Conservation (phyloP, 2,888 invertebrate genomes). For the Halictus ligatus region DNA sequence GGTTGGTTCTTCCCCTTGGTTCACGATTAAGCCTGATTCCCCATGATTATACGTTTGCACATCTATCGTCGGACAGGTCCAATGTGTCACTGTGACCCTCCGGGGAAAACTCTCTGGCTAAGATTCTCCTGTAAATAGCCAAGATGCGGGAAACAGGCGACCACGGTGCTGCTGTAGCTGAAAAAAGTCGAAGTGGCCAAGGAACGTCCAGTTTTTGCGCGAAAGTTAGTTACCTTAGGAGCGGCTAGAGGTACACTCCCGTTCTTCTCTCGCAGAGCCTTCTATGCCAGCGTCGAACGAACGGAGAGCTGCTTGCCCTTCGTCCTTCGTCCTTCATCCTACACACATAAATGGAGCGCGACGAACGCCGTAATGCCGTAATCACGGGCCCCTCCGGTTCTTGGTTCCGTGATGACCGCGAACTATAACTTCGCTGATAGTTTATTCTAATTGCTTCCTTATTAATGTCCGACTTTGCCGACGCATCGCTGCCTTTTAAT, state of each 20-base stretch:
- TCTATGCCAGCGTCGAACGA: not conserved
- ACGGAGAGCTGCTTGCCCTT: not conserved
- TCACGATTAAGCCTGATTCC: conserved; percentile 53
- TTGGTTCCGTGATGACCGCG: conserved; percentile 69
- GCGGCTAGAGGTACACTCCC: conserved; percentile 62
- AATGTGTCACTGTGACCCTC: conserved; percentile 67
- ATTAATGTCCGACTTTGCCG: conserved; percentile 28
- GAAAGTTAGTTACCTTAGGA: conserved; percentile 65
- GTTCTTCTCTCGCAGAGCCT: not conserved
- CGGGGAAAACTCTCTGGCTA: conserved; percentile 47
- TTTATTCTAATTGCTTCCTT: conserved; percentile 30
- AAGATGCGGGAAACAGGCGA: conserved; percentile 24
- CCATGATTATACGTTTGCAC: conserved; percentile 54
- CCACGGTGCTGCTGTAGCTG: conserved; percentile 12
- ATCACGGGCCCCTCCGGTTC: conserved; percentile 67
- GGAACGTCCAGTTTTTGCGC: conserved; percentile 76
- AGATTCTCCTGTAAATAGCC: conserved; percentile 22
- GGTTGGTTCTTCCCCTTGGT: conserved; percentile 2
- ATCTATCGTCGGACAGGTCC: conserved; percentile 51
- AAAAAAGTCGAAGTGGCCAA: conserved; percentile 58
- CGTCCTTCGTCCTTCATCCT: conserved; percentile 21
- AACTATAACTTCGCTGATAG: conserved; percentile 43
- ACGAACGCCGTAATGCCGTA: conserved; percentile 66
- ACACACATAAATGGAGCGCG: conserved; percentile 32
- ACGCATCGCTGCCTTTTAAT: conserved; percentile 22